These are phyloP conservation scores for Prinia subflava DNA, from an alignment of 2,113 vertebrate genomes.

Conservation along the genomic window DNA sequence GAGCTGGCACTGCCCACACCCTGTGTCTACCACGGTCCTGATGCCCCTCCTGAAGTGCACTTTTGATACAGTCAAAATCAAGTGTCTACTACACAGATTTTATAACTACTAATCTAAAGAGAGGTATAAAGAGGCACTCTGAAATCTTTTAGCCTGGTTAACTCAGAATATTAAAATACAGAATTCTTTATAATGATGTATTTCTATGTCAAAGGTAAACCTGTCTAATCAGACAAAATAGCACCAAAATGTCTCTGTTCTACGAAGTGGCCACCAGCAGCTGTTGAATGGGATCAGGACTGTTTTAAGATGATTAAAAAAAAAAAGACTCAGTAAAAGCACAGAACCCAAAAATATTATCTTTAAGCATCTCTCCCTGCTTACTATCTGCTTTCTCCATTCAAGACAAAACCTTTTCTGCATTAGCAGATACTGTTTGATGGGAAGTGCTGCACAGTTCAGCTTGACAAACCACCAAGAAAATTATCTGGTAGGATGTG, in stretches of 20 bases:
- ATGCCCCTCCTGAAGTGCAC: not conserved
- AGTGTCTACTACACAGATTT: not conserved
- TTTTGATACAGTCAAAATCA: not conserved
- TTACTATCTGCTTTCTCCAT: not conserved
- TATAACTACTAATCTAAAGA: not conserved
- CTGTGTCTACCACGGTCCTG: accelerated
- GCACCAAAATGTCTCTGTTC: slow-evolving; percentile 12
- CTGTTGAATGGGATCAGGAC: not conserved
- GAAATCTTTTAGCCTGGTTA: not conserved
- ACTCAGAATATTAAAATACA: not conserved
- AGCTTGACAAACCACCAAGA: not conserved
- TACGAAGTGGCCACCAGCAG: not conserved
- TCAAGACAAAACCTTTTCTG: not conserved
- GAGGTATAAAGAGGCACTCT: not conserved
- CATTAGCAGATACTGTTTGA: not conserved
- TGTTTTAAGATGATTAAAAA: not conserved
- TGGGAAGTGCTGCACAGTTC: not conserved
- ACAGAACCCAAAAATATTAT: not conserved
- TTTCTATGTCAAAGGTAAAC: not conserved
- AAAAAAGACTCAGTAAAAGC: not conserved
- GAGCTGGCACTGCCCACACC: not conserved
- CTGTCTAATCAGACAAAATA: not conserved
- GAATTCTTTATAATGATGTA: not conserved
- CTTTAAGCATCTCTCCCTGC: not conserved
- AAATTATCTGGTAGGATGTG: not conserved